These are phyloP conservation scores for Brachionus angularis DNA, from an alignment of 1,140 invertebrate genomes.

Conservation along the genomic window DNA sequence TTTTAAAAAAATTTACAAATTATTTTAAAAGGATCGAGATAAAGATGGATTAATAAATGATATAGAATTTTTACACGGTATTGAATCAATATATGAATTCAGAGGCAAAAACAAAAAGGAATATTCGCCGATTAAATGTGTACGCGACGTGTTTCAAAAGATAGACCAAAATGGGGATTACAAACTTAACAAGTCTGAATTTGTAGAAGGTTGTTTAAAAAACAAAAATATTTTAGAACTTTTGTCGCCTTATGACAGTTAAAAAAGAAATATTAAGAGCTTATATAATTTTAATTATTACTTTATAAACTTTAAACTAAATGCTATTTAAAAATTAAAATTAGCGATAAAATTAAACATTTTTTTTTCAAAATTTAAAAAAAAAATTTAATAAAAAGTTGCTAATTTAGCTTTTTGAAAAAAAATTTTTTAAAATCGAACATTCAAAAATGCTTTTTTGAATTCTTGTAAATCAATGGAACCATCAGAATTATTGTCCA, in stretches of 20 bases:
- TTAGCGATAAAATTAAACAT: too few relatives aligned
- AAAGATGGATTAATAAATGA: constrained; percentile 31
- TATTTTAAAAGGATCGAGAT: constrained; percentile 26
- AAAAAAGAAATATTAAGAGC: background rate
- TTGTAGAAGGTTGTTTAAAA: constrained; percentile 9
- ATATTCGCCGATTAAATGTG: constrained; percentile 30
- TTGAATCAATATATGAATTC: constrained; percentile 36
- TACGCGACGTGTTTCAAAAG: constrained; percentile 5
- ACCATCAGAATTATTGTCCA: constrained; percentile 15
- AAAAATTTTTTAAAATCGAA: background rate
- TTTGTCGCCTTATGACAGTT: constrained; percentile 35
- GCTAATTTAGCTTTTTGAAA: too few relatives aligned
- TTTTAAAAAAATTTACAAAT: background rate
- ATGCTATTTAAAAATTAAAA: too few relatives aligned
- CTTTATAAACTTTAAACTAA: too few relatives aligned
- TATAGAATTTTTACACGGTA: constrained; percentile 1
- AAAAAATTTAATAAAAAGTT: too few relatives aligned
- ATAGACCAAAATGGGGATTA: constrained; percentile 29
- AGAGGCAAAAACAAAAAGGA: constrained; percentile 8
- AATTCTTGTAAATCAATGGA: constrained; percentile 25
- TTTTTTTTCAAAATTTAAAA: too few relatives aligned
- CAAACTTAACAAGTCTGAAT: constrained; percentile 34
- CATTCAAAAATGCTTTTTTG: constrained; percentile 41
- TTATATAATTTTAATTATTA: too few relatives aligned
- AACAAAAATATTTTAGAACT: constrained; percentile 29